Conservation (phyloP, 1,140 invertebrate genomes). For the Arctopsyche grandis region DNA sequence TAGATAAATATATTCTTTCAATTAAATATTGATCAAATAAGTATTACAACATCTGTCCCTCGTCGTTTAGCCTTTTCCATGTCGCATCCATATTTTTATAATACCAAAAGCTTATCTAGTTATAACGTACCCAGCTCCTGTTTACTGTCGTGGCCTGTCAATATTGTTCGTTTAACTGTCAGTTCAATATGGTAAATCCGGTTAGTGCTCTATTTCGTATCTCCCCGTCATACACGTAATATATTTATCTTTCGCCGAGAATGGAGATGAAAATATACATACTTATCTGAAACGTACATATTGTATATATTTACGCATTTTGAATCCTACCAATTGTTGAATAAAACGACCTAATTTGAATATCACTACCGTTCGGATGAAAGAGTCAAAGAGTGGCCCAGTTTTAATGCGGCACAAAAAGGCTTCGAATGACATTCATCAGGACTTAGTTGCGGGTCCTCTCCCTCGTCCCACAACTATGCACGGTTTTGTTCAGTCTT, state of each 20-base stretch:
- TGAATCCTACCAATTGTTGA: too few species aligned
- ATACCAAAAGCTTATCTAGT: constrained; percentile 6
- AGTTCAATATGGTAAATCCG: constrained; percentile 22
- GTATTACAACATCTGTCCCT: too few species aligned
- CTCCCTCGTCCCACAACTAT: background rate
- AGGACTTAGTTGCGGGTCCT: background rate
- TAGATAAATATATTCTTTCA: too few species aligned
- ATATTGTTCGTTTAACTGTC: constrained; percentile 22
- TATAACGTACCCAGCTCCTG: constrained; percentile 8
- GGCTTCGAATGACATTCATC: background rate
- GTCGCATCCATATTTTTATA: background rate
- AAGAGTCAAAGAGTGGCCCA: too few species aligned
- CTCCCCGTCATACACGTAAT: background rate
- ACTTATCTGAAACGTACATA: too few species aligned
- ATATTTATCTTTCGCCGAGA: background rate
- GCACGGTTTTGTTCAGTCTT: background rate
- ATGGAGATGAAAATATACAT: background rate
- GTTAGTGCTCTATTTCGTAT: constrained; percentile 1
- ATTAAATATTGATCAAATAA: too few species aligned
- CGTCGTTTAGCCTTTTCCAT: too few species aligned
- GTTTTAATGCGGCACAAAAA: too few species aligned
- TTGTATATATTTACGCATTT: too few species aligned
- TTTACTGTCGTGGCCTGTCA: constrained; percentile 15
- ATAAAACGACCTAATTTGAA: background rate
- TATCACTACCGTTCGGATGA: background rate